Percentiles rank a stretch among this genome's conserved stretches.
phyloP scores from a whole-genome alignment of 2,797 vertebrate species.

The Pseudochromis fuscus region DNA sequence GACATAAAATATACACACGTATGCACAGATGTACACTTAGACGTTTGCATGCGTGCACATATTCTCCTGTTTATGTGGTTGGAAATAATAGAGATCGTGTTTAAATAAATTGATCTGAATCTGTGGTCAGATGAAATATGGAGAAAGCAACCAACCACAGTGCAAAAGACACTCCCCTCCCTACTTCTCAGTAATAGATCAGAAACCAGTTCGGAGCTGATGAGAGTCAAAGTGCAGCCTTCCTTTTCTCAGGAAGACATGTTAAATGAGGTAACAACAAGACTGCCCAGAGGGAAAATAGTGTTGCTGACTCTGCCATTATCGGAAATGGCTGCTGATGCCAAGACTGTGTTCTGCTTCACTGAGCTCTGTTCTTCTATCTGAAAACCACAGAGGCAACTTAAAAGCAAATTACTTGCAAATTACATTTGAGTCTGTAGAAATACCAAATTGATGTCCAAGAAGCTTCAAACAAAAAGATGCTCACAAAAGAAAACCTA shows the following conservation, averaged over 20 bases:
- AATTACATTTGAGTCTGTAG: slow-evolving; percentile 38
- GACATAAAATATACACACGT: slow-evolving; percentile 34
- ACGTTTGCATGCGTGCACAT: slow-evolving; percentile 13
- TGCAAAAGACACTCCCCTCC: slow-evolving; percentile 2
- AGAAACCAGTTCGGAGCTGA: slow-evolving; percentile 31
- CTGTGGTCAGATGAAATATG: slow-evolving; percentile 22
- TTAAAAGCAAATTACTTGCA: slow-evolving; percentile 46
- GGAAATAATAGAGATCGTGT: neutral
- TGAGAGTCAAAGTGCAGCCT: slow-evolving; percentile 41
- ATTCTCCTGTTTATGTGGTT: slow-evolving; percentile 1
- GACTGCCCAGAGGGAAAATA: slow-evolving; percentile 41
- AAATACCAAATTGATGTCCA: slow-evolving; percentile 33
- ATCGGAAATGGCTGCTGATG: slow-evolving; percentile 48
- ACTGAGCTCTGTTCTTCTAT: slow-evolving; percentile 42
- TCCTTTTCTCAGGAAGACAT: slow-evolving; percentile 37
- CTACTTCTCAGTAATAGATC: slow-evolving; percentile 17
- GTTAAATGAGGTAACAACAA: slow-evolving; percentile 51
- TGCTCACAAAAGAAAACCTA: no score
- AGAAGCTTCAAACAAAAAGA: slow-evolving; percentile 7
- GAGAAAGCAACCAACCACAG: slow-evolving; percentile 13
- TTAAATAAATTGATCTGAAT: slow-evolving; percentile 15
- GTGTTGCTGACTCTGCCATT: slow-evolving; percentile 42
- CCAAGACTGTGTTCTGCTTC: slow-evolving; percentile 36
- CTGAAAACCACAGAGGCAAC: slow-evolving; percentile 49
- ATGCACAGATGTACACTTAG: slow-evolving; percentile 24